phyloP scores from a whole-genome alignment of 2,113 vertebrate species.

The Elachura formosa region DNA sequence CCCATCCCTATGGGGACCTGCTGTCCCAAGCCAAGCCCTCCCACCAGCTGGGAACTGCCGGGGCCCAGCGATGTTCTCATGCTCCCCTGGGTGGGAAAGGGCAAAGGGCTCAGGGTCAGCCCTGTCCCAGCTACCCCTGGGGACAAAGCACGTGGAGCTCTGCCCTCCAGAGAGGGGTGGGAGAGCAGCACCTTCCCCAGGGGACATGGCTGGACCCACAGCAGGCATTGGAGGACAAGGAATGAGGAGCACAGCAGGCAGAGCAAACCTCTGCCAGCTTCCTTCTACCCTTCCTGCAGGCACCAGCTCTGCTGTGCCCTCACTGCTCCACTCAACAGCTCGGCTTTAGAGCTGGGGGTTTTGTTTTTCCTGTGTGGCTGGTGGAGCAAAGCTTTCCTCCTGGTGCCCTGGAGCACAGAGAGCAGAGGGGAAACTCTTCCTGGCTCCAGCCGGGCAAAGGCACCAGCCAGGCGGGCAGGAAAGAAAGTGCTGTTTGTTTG shows the following conservation, averaged over 20 bases:
- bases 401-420: not conserved
- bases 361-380: not conserved
- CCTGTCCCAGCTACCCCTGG: not conserved
- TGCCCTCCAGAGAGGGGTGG: not conserved
- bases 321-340: not conserved
- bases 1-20: rapidly evolving
- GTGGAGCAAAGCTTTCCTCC: not conserved
- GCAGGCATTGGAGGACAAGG: rapidly evolving
- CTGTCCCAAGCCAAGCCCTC: not conserved
- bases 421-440: not conserved
- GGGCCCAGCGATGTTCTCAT: not conserved
- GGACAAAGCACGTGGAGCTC: not conserved
- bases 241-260: rapidly evolving
- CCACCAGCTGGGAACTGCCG: rapidly evolving
- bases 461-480: not conserved
- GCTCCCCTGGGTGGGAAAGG: not conserved
- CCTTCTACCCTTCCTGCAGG: not conserved
- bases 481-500: slow-evolving; percentile 27
- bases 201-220: not conserved
- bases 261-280: not conserved
- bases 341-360: not conserved
- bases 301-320: not conserved
- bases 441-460: not conserved
- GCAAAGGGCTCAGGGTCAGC: not conserved
- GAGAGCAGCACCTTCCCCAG: not conserved